Evolutionary conservation across 2,113 vertebrate species (phyloP).

Genomic region (Urocolius indicus): DNA sequence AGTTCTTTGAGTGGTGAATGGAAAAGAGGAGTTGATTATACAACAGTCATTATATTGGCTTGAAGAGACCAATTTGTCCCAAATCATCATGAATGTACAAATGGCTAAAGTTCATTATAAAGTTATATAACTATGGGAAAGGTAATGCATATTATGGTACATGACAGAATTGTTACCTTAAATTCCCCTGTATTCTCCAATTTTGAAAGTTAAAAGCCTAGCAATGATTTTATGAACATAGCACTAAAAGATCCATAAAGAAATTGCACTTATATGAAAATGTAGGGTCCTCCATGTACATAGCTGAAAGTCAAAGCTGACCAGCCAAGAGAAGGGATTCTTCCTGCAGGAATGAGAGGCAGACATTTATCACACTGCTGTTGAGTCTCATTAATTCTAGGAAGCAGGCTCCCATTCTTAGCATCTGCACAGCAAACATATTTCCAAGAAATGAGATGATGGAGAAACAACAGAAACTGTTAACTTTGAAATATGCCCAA

Average conservation of each 20-base stretch:
- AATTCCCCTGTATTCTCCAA: not conserved
- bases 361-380: not conserved
- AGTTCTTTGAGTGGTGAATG: not conserved
- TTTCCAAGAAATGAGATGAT: not conserved
- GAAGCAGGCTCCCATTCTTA: not conserved
- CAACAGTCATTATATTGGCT: not conserved
- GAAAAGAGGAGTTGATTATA: not conserved
- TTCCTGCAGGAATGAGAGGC: not conserved
- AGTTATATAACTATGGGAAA: not conserved
- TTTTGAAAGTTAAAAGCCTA: constrained; percentile 8
- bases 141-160: not conserved
- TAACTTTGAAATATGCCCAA: not conserved
- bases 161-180: not conserved
- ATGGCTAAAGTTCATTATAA: not conserved
- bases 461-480: not conserved
- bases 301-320: not conserved
- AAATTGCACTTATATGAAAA: not conserved
- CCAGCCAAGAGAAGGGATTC: not conserved
- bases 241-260: constrained; percentile 6
- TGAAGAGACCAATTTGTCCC: not conserved
- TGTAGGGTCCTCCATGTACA: not conserved
- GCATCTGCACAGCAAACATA: not conserved
- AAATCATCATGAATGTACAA: not conserved
- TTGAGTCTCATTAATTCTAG: not conserved
- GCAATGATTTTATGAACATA: not conserved